Percentiles rank a stretch among this genome's conserved stretches.
Evolutionary conservation across 2,113 vertebrate species (phyloP).

Genomic region (Procavia capensis): DNA sequence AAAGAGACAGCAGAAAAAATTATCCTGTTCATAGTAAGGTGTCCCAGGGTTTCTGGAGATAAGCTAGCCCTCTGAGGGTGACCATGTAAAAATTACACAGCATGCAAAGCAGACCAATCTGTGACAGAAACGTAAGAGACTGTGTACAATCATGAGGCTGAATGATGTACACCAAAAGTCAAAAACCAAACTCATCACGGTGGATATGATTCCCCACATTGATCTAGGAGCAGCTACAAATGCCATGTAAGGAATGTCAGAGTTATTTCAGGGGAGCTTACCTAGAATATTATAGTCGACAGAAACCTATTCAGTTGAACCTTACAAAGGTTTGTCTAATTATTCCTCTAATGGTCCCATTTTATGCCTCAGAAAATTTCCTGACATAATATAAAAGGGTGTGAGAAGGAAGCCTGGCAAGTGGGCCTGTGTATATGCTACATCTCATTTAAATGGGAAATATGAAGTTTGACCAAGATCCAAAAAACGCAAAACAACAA

Average conservation of each 20-base stretch:
- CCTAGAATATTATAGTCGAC: neutral
- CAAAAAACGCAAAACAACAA: no score
- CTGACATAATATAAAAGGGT: neutral
- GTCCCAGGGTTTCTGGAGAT: neutral
- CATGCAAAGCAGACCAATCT: neutral
- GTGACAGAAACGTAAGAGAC: neutral
- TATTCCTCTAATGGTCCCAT: no score
- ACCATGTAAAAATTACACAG: neutral
- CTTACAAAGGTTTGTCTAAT: neutral
- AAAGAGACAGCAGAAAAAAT: neutral
- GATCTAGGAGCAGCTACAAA: neutral
- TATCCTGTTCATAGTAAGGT: neutral
- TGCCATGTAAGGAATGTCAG: neutral
- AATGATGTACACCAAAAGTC: neutral
- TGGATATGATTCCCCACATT: no score
- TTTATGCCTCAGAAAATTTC: neutral
- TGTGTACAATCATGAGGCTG: neutral
- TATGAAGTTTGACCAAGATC: no score
- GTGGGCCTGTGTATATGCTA: neutral
- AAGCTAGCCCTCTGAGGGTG: neutral
- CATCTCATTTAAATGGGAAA: neutral
- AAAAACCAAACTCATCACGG: no score
- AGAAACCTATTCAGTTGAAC: neutral
- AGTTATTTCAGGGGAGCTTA: neutral
- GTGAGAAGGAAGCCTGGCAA: neutral